A percentile compares a stretch with the other conserved stretches of the same genome.
Evolutionary conservation across 2,113 vertebrate species (phyloP).

Genomic region (Stomatorhinus ivindoensis): DNA sequence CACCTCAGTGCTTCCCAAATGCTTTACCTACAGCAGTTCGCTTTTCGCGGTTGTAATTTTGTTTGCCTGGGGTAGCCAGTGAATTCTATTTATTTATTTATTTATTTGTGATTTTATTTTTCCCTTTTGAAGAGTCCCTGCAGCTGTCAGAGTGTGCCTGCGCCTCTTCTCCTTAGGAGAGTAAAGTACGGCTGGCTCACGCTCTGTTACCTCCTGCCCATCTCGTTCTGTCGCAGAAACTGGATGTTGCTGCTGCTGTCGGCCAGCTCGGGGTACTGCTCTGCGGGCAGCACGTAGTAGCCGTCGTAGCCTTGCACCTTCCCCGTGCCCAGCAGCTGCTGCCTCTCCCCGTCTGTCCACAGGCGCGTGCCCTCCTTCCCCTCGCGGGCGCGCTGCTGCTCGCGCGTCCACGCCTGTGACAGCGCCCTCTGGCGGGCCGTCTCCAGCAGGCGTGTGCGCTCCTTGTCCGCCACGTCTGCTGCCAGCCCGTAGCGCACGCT

Average conservation of each 20-base stretch:
- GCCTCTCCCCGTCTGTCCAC: constrained; percentile 81
- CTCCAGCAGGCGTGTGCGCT: constrained; percentile 72
- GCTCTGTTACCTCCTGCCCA: constrained; percentile 90
- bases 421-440: constrained; percentile 76
- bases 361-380: constrained; percentile 72
- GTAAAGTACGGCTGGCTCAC: constrained; percentile 34
- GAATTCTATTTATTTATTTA: constrained; percentile 5
- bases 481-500: constrained; percentile 76
- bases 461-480: constrained; percentile 72
- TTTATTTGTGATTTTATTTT: constrained; percentile 32
- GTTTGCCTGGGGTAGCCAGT: constrained; percentile 16
- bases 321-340: constrained; percentile 74
- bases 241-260: constrained; percentile 90
- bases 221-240: constrained; percentile 89
- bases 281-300: constrained; percentile 79
- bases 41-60: background rate
- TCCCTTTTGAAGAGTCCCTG: constrained; percentile 55
- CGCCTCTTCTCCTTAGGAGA: constrained; percentile 79
- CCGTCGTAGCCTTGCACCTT: constrained; percentile 80
- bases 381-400: constrained; percentile 72
- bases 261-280: constrained; percentile 85
- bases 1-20: constrained; percentile 18
- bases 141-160: constrained; percentile 66
- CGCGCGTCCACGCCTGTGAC: constrained; percentile 70
- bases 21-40: background rate